Evolutionary conservation across 2,113 vertebrate genomes (phyloP), one percentile per base, ranked within the genome.

Genomic region (Silurus asotus): DNA sequence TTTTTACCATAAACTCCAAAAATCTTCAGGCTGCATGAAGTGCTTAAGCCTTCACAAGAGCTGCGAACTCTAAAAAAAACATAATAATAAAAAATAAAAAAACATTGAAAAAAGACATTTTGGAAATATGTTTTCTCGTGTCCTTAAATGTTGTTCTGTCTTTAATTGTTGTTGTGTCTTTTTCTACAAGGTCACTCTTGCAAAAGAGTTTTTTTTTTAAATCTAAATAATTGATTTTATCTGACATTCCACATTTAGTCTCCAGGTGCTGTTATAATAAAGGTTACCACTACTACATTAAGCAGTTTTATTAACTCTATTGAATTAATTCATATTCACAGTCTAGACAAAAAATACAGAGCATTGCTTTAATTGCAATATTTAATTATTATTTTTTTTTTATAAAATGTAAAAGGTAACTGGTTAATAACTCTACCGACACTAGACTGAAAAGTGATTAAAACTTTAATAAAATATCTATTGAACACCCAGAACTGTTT

Each of bases 1-100:
- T 67, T 11, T 58, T 82, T 89, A 96, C 95, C 94, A 76, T 95
- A 94, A 89, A 93, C 90, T 88, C 58, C 58, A 88, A 80, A 87
- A 88, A 82, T 67, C 37, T 37, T 37, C 77, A 72, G 74, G 82
- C 72, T 86, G 82, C 19, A 84, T 81, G 77, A 80, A 84, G 80
- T 82, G 70, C 79, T 92, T 91, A 93, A 89, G 89, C 91, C 76
- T 92, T 92, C 65, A 92, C 92, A 83, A 93, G 89, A 48, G 53
- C n/a, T 74, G 88, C 87, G 70, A 92, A 93, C 90, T 93, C 92
- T 93, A 89, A 56, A 81, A 87, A 53, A 45, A 4, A 77, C 49
- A 81, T 76, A 77, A 55, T 82, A 4, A 74, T 9, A 81, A 19
- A 77, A 28, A 56, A 51, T 5, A 87, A 87, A 17, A 2, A 67